Evolutionary conservation across 2,113 vertebrate species (phyloP).

Genomic region (Tonatia bakeri): DNA sequence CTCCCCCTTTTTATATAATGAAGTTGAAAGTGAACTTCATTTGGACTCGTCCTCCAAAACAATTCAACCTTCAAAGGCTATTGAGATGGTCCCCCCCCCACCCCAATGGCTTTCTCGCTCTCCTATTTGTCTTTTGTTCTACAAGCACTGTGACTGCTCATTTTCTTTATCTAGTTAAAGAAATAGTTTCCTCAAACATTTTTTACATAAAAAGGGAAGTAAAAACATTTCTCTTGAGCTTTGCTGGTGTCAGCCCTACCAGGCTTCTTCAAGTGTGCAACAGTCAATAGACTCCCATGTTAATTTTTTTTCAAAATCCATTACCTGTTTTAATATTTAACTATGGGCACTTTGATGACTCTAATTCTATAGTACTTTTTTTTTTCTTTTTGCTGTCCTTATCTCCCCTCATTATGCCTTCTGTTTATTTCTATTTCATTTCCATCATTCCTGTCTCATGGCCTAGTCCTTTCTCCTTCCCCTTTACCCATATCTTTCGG

Average conservation of each 20-base stretch:
- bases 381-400: not conserved
- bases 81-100: accelerated
- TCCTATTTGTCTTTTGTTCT: not conserved
- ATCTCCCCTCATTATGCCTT: not conserved
- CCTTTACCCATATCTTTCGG: not conserved
- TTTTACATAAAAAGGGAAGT: not conserved
- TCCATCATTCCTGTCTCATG: not conserved
- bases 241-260: not conserved
- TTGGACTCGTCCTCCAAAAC: not conserved
- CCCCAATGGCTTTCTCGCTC: not conserved
- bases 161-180: not conserved
- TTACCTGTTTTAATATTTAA: not conserved
- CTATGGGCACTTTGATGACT: not conserved
- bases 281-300: not conserved
- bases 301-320: not conserved
- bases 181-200: not conserved
- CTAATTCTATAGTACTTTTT: not conserved
- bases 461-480: not conserved
- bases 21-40: not conserved
- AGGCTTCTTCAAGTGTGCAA: not conserved
- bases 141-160: not conserved
- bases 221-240: not conserved
- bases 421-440: not conserved
- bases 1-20: not conserved
- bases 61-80: not conserved